Evolutionary conservation across 2,113 vertebrate genomes (phyloP).

Genomic region (Bothrops jararaca): DNA sequence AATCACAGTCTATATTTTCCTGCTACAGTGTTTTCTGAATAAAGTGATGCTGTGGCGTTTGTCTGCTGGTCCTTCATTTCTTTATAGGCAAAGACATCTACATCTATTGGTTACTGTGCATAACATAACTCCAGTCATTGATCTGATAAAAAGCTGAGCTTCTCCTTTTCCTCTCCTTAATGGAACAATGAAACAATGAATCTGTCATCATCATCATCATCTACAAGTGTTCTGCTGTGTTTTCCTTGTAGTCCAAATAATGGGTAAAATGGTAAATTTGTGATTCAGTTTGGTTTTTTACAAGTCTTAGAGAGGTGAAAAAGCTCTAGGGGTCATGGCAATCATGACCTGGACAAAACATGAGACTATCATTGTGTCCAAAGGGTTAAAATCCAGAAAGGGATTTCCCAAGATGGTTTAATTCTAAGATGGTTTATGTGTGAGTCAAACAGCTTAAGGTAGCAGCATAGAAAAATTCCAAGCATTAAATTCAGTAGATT

Average conservation of each 20-base stretch:
- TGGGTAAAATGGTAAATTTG: neutral
- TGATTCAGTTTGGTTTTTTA: neutral
- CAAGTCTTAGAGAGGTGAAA: neutral
- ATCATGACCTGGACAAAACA: neutral
- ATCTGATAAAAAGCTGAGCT: neutral
- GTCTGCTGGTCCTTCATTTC: neutral
- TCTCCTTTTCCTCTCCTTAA: neutral
- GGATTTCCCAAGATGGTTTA: neutral
- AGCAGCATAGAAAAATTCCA: neutral
- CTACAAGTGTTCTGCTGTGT: neutral
- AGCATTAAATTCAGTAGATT: neutral
- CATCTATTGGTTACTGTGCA: neutral
- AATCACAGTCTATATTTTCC: neutral
- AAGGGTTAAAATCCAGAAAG: neutral
- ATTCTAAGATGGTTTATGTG: neutral
- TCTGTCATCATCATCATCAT: neutral
- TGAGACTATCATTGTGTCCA: neutral
- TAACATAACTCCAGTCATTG: neutral
- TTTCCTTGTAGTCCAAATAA: neutral
- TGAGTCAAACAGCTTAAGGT: neutral
- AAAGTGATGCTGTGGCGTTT: neutral
- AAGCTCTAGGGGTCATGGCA: neutral
- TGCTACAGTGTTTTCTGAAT: neutral
- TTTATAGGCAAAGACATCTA: neutral
- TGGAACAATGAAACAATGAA: neutral